Base-by-base conservation (phyloP, 2,888 invertebrate species). In the Pandemis corylana region DNA sequence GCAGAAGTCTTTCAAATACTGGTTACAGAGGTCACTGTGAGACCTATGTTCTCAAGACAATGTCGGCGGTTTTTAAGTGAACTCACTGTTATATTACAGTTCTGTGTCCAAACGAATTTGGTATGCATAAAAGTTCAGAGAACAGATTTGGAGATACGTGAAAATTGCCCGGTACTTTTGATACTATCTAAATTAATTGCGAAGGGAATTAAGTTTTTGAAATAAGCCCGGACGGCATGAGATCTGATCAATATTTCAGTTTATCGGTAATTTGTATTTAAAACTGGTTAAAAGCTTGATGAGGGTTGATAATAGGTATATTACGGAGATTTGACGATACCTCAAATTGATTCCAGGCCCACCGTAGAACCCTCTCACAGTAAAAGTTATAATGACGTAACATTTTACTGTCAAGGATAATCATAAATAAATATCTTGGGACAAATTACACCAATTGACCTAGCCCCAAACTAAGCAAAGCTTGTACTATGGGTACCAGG, bases 71-170 rank as follows among this genome's bases (percentile, higher is more conserved):
- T 41, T 36, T 15, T 1, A 49, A 62, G 20, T 63, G 67, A 10
- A 28, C 42, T 46, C 9, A 15, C 66, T 70, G 46, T 49, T 10
- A 3, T 3, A 36, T 51, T 1, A 28, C 9, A 15, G 7, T 7
- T 66, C 56, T 67, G 44, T 41, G 65, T n/a, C 51, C 20, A 70
- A 76, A 80, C 78, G 84, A 83, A 89, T 90, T 90, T 87, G 79
- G 88, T 87, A 89, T 88, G 88, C 89, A 88, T 87, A 85, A 84
- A 77, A 81, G 78, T 80, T 76, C 80, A 77, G 79, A 73, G 78
- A 76, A 74, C 78, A 76, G 77, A 77, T 72, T 72, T 67, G 67
- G 71, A 73, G 75, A 75, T 75, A 75, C 75, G 75, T 63, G 70
- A 53, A 75, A 71, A 71, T 75, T 71, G 70, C 59, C 59, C 44